phyloP scores from a whole-genome alignment of 2,888 invertebrate genomes.

The Drosophila paramelanica region DNA sequence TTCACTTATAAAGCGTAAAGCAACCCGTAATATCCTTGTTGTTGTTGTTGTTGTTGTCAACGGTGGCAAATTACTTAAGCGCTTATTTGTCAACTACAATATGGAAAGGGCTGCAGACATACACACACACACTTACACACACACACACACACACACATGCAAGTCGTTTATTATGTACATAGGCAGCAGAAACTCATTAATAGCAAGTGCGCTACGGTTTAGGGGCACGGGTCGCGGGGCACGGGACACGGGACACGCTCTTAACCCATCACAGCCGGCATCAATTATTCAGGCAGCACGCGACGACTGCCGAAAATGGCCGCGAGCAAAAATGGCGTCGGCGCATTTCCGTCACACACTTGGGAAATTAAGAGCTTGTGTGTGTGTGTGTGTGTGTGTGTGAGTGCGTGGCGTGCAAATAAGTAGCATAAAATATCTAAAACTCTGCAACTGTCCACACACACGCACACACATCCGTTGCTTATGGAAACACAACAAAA shows the following conservation, averaged over 20 bases:
- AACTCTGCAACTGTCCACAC: slow-evolving; percentile 31
- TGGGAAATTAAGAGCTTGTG: slow-evolving; percentile 62
- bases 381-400: slow-evolving; percentile 16
- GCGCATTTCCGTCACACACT: slow-evolving; percentile 57
- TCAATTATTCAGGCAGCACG: slow-evolving; percentile 71
- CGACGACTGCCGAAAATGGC: slow-evolving; percentile 67
- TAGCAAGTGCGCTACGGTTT: slow-evolving; percentile 52
- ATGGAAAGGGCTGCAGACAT: slow-evolving; percentile 37
- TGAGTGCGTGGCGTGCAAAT: slow-evolving; percentile 28
- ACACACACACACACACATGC: slow-evolving; percentile 24
- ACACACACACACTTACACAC: slow-evolving; percentile 24
- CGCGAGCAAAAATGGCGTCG: slow-evolving; percentile 54
- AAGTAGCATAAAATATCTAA: slow-evolving; percentile 24
- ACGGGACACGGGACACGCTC: slow-evolving; percentile 21
- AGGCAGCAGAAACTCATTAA: slow-evolving; percentile 72
- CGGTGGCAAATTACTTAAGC: slow-evolving; percentile 76
- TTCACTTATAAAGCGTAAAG: slow-evolving; percentile 69
- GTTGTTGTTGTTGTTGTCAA: slow-evolving; percentile 41
- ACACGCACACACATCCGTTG: background rate
- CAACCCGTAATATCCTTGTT: slow-evolving; percentile 35
- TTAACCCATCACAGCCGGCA: slow-evolving; percentile 62
- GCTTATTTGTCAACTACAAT: slow-evolving; percentile 76
- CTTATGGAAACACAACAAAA: background rate
- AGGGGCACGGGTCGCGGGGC: background rate
- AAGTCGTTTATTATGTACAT: slow-evolving; percentile 55